Percentiles rank a stretch among this genome's conserved stretches.
Evolutionary conservation across 2,888 invertebrate genomes (phyloP).

Genomic region (Argyra leucocephala): DNA sequence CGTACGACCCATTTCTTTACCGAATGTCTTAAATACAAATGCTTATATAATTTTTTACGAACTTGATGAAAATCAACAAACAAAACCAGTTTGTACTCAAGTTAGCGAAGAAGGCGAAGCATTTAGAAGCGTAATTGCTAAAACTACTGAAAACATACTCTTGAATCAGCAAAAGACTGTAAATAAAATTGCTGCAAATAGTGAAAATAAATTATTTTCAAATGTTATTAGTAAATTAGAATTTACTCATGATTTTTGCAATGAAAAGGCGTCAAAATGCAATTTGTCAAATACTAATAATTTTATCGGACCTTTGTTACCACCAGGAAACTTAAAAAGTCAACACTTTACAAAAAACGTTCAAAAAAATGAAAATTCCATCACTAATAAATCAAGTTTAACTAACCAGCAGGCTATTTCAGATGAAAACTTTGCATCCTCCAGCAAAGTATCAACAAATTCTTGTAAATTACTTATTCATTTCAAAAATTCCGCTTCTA

Average conservation of each 20-base stretch:
- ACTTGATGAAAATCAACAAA: conserved; percentile 44
- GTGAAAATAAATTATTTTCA: conserved; percentile 17
- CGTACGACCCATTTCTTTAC: conserved; percentile 64
- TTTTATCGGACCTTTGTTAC: conserved; percentile 34
- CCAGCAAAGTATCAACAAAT: conserved; percentile 13
- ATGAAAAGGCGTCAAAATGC: conserved; percentile 30
- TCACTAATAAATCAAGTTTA: background rate
- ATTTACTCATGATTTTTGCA: conserved; percentile 27
- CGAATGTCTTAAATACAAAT: conserved; percentile 71
- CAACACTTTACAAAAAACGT: conserved; percentile 14
- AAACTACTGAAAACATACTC: conserved; percentile 22
- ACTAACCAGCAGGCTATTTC: no score
- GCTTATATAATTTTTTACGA: conserved; percentile 92
- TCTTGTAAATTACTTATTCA: conserved; percentile 43
- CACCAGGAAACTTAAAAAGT: background rate
- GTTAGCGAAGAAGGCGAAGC: conserved; percentile 24
- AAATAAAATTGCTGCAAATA: conserved; percentile 12
- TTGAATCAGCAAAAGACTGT: conserved; percentile 19
- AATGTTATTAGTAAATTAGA: conserved; percentile 27
- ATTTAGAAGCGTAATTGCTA: conserved; percentile 22
- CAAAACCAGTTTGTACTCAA: conserved; percentile 24
- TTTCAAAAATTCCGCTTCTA: conserved; percentile 41
- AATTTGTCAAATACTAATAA: background rate
- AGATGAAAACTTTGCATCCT: background rate
- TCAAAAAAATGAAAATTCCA: background rate